These are phyloP conservation scores for Drosophila pseudoananassae DNA, from an alignment of 1,140 invertebrate species.

Conservation along the genomic window DNA sequence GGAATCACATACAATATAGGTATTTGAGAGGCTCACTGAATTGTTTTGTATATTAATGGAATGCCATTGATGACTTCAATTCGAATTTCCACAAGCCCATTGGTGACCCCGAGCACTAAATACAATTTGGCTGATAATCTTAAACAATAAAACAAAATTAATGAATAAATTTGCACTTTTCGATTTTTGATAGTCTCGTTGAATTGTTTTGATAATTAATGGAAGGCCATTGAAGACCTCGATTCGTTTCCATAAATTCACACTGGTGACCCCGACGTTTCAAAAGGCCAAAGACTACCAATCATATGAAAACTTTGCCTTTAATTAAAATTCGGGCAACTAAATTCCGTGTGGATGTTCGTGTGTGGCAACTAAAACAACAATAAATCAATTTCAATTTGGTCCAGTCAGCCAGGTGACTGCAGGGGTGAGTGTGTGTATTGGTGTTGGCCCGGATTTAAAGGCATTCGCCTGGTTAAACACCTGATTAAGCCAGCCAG, in stretches of 20 bases:
- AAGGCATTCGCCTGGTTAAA: constrained; percentile 7
- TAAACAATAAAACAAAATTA: constrained; percentile 14
- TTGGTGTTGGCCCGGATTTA: not conserved
- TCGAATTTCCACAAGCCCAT: constrained; percentile 3
- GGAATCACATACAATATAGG: not conserved
- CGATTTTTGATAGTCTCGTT: not conserved
- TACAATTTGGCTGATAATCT: too few relatives aligned
- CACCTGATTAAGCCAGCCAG: constrained; percentile 16
- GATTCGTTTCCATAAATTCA: constrained; percentile 1
- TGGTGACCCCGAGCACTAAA: not conserved
- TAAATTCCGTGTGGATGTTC: constrained; percentile 8
- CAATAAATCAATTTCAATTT: constrained; percentile 26
- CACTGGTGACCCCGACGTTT: not conserved
- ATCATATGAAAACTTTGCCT: constrained; percentile 18
- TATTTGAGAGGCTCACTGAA: not conserved
- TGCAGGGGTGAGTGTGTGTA: not conserved
- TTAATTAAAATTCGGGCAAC: constrained; percentile 34
- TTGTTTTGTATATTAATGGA: constrained; percentile 18
- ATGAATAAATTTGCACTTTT: constrained; percentile 1
- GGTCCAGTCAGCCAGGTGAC: not conserved
- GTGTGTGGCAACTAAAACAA: constrained; percentile 21
- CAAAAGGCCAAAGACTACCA: constrained; percentile 14
- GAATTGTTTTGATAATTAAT: constrained; percentile 12
- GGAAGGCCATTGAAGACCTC: constrained; percentile 6
- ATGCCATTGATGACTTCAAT: constrained; percentile 5